Percentiles rank a stretch among this genome's conserved stretches.
phyloP scores from a whole-genome alignment of 2,113 vertebrate genomes.

The Apodemus sylvaticus region DNA sequence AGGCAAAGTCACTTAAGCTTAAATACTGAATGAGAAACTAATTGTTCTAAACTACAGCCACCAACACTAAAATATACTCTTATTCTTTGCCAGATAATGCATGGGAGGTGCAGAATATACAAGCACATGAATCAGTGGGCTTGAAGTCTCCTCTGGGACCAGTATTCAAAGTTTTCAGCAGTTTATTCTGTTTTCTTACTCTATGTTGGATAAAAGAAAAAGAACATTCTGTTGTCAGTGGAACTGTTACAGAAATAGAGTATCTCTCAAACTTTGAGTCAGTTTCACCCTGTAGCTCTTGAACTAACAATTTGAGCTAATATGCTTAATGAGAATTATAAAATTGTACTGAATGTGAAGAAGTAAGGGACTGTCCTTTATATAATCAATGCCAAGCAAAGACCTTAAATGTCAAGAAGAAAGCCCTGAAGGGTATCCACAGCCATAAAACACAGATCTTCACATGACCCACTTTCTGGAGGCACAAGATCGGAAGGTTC shows the following conservation, averaged over 20 bases:
- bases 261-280: not conserved
- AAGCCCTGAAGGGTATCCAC: not conserved
- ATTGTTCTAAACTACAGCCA: not conserved
- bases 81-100: not conserved
- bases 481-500: no score
- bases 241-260: not conserved
- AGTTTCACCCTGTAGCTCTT: not conserved
- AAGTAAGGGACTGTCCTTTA: not conserved
- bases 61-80: not conserved
- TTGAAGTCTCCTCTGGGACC: not conserved
- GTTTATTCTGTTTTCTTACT: not conserved
- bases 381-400: not conserved
- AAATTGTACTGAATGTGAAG: not conserved
- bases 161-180: not conserved
- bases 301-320: not conserved
- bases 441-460: not conserved
- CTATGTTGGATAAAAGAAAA: not conserved
- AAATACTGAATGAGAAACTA: not conserved
- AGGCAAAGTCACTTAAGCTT: constrained; percentile 13
- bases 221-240: not conserved
- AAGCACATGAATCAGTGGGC: rapidly evolving
- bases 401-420: not conserved
- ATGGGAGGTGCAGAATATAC: not conserved
- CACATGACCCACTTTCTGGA: not conserved
- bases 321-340: not conserved